These are phyloP conservation scores for Pseudobourletiella spinata DNA, from an alignment of 1,140 invertebrate species.

Conservation along the genomic window DNA sequence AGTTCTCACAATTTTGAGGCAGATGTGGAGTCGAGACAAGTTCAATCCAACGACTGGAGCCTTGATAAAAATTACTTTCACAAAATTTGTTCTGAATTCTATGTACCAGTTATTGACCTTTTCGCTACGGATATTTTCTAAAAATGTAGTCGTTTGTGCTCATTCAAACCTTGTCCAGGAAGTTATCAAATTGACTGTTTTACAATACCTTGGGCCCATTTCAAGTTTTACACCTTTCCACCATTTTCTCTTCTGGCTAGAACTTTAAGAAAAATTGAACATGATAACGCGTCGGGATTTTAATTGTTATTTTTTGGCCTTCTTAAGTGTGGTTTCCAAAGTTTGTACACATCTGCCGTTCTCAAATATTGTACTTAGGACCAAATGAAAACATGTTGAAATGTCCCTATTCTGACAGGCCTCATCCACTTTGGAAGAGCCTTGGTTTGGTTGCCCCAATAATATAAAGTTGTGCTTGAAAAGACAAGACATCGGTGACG, in stretches of 20 bases:
- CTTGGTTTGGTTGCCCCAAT: too few relatives aligned
- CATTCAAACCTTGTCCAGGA: background rate
- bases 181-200: background rate
- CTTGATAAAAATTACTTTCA: background rate
- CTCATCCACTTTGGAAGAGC: background rate
- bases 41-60: background rate
- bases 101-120: background rate
- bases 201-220: background rate
- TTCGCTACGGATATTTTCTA: too few relatives aligned
- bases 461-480: too few relatives aligned
- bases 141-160: too few relatives aligned
- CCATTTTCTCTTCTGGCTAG: background rate
- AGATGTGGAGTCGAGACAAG: background rate
- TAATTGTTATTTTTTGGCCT: background rate
- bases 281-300: background rate
- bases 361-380: background rate
- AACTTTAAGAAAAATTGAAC: background rate
- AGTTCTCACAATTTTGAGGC: background rate
- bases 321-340: background rate
- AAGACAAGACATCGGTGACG: too few relatives aligned
- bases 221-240: background rate
- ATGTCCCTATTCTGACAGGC: background rate
- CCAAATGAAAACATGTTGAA: background rate
- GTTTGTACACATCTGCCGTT: background rate
- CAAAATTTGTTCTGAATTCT: background rate